Percentiles rank a stretch among this genome's conserved stretches.
phyloP scores from a whole-genome alignment of 2,888 invertebrate species.

The Drosophila subsilvestris region DNA sequence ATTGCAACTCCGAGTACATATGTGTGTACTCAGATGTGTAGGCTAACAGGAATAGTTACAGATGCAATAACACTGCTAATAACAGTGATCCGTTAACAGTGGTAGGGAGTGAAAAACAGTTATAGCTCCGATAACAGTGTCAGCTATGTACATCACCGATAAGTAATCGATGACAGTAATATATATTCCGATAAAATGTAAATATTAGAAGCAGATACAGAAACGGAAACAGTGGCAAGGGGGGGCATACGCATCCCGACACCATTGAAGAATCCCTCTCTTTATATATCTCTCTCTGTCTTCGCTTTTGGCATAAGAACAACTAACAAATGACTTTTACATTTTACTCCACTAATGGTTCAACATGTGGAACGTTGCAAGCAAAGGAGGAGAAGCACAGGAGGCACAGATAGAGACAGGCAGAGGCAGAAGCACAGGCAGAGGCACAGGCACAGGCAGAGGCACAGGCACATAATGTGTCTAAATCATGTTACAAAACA shows the following conservation, averaged over 20 bases:
- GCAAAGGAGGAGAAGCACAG: constrained; percentile 21
- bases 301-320: not conserved
- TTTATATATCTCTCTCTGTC: not conserved
- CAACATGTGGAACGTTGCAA: constrained; percentile 37
- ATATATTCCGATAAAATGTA: too few relatives aligned
- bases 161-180: too few relatives aligned
- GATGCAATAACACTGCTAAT: not conserved
- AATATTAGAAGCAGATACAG: too few relatives aligned
- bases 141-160: too few relatives aligned
- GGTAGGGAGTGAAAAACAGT: too few relatives aligned
- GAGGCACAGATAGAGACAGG: not conserved
- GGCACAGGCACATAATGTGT: constrained; percentile 61
- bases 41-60: too few relatives aligned
- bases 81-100: not conserved
- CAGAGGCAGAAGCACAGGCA: constrained; percentile 1
- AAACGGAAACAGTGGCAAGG: too few relatives aligned
- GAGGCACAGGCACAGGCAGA: not conserved
- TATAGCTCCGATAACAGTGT: too few relatives aligned
- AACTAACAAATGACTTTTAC: constrained; percentile 29
- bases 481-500: constrained; percentile 80
- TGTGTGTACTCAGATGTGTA: too few relatives aligned
- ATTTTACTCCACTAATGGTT: constrained; percentile 24
- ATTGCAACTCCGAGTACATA: too few relatives aligned
- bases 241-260: too few relatives aligned
- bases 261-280: too few relatives aligned